These are phyloP conservation scores for Muscicapa striata DNA, from an alignment of 2,797 vertebrate genomes.

Conservation along the genomic window DNA sequence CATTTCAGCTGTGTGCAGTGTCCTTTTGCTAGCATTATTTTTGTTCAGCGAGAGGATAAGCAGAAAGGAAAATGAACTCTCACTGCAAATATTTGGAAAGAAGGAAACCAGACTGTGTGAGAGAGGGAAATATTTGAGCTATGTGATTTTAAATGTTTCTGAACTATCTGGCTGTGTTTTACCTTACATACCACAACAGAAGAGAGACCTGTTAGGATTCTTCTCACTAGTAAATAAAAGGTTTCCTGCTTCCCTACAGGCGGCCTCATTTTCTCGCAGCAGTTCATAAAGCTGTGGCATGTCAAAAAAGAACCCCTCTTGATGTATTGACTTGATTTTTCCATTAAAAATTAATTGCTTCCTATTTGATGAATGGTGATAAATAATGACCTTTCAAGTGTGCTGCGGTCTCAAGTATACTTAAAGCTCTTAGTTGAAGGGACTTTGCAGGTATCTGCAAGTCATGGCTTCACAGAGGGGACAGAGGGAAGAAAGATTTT, in stretches of 20 bases:
- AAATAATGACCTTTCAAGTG: slow-evolving; percentile 47
- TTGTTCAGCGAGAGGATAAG: neutral
- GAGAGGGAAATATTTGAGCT: neutral
- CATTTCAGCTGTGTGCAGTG: neutral
- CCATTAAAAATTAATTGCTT: slow-evolving; percentile 65
- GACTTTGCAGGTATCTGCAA: neutral
- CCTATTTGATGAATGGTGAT: slow-evolving; percentile 51
- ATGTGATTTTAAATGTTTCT: neutral
- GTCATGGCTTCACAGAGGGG: neutral
- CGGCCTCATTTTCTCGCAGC: slow-evolving; percentile 42
- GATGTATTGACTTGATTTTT: slow-evolving; percentile 53
- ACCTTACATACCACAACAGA: neutral
- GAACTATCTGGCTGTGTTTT: neutral
- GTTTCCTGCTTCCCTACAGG: slow-evolving; percentile 8
- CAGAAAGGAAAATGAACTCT: neutral
- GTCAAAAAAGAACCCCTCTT: neutral
- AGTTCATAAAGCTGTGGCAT: slow-evolving; percentile 47
- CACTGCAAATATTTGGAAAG: neutral
- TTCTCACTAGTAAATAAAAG: slow-evolving; percentile 1
- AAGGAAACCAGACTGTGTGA: neutral
- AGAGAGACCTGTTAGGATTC: neutral
- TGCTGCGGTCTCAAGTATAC: neutral
- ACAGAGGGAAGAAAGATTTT: neutral
- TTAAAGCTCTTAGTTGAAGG: neutral
- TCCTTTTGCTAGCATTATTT: neutral